Percentiles rank a stretch among this genome's conserved stretches.
Evolutionary conservation across 1,140 invertebrate species (phyloP).

Genomic region (Heliconius hermathena): DNA sequence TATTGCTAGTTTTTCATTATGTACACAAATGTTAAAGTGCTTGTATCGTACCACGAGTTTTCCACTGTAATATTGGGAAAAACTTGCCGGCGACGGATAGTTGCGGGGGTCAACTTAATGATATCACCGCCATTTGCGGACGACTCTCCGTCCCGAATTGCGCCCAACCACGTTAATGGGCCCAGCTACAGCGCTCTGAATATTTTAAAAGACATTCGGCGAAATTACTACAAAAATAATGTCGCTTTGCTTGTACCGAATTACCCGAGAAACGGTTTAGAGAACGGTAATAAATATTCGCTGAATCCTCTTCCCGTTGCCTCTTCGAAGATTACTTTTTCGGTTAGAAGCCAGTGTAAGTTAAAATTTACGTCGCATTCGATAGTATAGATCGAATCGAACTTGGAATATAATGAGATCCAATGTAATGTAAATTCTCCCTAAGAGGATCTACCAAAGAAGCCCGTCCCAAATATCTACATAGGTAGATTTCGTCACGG

Average conservation of each 20-base stretch:
- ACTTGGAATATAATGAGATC: constrained; percentile 11
- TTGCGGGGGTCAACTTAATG: constrained; percentile 79
- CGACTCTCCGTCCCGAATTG: constrained; percentile 74
- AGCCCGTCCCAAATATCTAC: constrained; percentile 57
- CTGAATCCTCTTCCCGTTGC: constrained; percentile 74
- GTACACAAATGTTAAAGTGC: constrained; percentile 20
- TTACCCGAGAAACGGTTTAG: constrained; percentile 78
- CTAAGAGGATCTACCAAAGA: constrained; percentile 56
- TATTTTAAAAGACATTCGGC: constrained; percentile 81
- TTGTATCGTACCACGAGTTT: constrained; percentile 48
- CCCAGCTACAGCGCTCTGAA: constrained; percentile 76
- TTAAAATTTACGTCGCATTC: constrained; percentile 20
- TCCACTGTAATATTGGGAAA: constrained; percentile 76
- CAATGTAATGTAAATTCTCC: constrained; percentile 23
- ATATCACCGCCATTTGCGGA: constrained; percentile 78
- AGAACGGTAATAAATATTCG: constrained; percentile 75
- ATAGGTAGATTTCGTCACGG: constrained; percentile 64
- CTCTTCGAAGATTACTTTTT: constrained; percentile 73
- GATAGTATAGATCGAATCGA: constrained; percentile 17
- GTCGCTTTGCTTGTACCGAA: constrained; percentile 78
- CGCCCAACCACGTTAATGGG: constrained; percentile 78
- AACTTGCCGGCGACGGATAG: constrained; percentile 74
- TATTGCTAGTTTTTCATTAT: constrained; percentile 15
- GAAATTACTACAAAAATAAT: constrained; percentile 82
- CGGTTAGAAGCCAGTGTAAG: constrained; percentile 61